Evolutionary conservation across 1,140 invertebrate genomes (phyloP), one percentile per base, ranked within the genome.

Genomic region (Brachionus rotundiformis): DNA sequence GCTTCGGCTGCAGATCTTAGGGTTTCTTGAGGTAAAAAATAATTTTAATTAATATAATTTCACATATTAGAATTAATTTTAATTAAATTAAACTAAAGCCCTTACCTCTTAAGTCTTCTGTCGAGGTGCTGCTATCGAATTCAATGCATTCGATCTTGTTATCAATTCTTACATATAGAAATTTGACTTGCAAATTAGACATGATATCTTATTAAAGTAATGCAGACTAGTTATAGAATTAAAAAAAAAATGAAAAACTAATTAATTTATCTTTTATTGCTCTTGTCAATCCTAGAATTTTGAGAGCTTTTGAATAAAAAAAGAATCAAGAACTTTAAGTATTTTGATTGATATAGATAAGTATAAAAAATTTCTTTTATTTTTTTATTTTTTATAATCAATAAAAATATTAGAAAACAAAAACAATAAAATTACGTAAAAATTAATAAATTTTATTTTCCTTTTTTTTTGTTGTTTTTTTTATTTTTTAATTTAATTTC

Each of bases 111-210:
- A 79, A 19, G 16, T 79, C 47, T 19, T 79, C 76, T 5, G 76
- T 59, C 0, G 49, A 36, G 25, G 47, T 59, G 25, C 41, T 79
- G 10, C n/a, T 13, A 27, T 79, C 76, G 31, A 79, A 63, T 29
- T 79, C 47, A 79, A 79, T 59, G 29, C 76, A 63, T 33, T 79
- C 76, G 31, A 79, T 54, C 31, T 47, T 33, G n/a, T 79, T 59
- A 7, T 63, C 76, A n/a, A 79, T 79, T 59, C 31, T 31, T 10
- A 79, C 76, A 63, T 79, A 63, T 25, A 79, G 8, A 27, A 79
- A 11, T 79, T 59, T 54, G 10, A 11, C 47, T 11, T 44, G 2
- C 41, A 68, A 68, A 68, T 44, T 41, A 13, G 68, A 73, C 68
- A 73, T 73, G 10, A 44, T 71, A 10, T 71, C 16, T 71, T 16